phyloP scores from a whole-genome alignment of 2,797 vertebrate genomes.

The Oreonectes daqikongensis region DNA sequence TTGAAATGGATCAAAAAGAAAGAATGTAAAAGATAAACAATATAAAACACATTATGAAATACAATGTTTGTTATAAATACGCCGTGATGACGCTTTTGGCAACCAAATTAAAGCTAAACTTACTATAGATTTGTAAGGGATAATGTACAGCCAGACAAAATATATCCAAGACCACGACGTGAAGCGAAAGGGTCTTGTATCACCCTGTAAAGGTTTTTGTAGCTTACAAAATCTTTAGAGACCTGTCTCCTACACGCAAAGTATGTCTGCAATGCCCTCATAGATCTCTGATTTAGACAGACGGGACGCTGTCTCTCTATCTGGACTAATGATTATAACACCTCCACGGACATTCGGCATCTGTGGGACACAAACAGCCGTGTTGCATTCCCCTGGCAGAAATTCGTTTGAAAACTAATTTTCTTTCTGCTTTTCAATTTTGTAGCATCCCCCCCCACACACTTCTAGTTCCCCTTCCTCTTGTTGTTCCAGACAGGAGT shows the following conservation, averaged over 20 bases:
- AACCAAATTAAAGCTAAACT: too few relatives aligned
- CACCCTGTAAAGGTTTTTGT: neutral
- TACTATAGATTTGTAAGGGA: too few relatives aligned
- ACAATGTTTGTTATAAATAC: too few relatives aligned
- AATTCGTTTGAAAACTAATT: conserved; percentile 64
- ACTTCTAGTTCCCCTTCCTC: conserved; percentile 33
- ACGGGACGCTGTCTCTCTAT: conserved; percentile 24
- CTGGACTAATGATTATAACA: conserved; percentile 59
- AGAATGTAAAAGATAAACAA: too few relatives aligned
- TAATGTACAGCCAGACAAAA: too few relatives aligned
- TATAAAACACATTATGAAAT: too few relatives aligned
- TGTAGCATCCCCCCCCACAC: conserved; percentile 33
- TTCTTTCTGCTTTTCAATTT: conserved; percentile 67
- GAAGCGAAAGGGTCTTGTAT: too few relatives aligned
- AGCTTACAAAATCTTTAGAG: conserved; percentile 1
- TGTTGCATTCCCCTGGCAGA: conserved; percentile 54
- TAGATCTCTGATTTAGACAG: conserved; percentile 17
- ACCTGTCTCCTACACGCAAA: conserved; percentile 19
- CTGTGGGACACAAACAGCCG: conserved; percentile 55
- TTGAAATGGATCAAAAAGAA: too few relatives aligned
- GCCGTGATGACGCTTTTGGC: too few relatives aligned
- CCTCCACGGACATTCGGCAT: conserved; percentile 58
- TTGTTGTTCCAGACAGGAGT: conserved; percentile 43
- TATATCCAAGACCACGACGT: too few relatives aligned
- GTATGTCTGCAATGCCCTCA: conserved; percentile 4